phyloP scores from a whole-genome alignment of 2,113 vertebrate species.

The Reinhardtius hippoglossoides region DNA sequence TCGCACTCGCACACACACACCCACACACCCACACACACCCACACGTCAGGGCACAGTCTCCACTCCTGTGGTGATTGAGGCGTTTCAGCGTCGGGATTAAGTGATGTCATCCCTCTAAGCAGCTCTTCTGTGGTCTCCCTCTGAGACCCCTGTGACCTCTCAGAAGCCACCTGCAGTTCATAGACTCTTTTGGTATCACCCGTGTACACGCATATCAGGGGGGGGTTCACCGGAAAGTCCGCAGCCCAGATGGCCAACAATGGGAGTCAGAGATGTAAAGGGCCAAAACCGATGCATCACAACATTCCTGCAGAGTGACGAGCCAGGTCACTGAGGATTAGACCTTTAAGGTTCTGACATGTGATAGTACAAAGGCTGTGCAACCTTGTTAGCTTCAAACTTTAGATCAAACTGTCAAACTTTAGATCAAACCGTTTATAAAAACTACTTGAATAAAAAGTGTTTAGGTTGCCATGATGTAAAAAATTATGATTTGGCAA shows the following conservation, averaged over 20 bases:
- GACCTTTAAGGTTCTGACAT: conserved; percentile 10
- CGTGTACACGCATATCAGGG: neutral
- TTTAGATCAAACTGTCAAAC: too few species aligned
- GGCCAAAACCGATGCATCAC: conserved; percentile 20
- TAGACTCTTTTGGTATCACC: conserved; percentile 40
- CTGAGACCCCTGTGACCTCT: conserved; percentile 28
- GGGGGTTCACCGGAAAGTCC: conserved; percentile 37
- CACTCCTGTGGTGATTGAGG: conserved; percentile 35
- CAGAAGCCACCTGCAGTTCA: conserved; percentile 73
- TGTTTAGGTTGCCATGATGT: too few species aligned
- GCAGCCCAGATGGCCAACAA: conserved; percentile 30
- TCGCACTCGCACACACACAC: too few species aligned
- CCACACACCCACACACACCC: neutral
- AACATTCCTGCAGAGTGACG: conserved; percentile 60
- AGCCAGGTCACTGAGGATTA: conserved; percentile 3
- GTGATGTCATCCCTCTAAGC: conserved; percentile 70
- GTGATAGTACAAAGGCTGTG: neutral
- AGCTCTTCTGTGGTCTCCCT: conserved; percentile 53
- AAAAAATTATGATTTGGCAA: too few species aligned
- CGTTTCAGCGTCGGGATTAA: conserved; percentile 49
- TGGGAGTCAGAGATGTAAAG: conserved; percentile 12
- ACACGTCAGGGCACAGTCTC: conserved; percentile 6
- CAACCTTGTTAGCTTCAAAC: neutral
- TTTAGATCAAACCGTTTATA: too few species aligned
- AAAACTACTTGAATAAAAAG: too few species aligned